A percentile compares a stretch with the other conserved stretches of the same genome.
phyloP scores from a whole-genome alignment of 2,888 invertebrate genomes.

The Lissocephala sabroskyi region DNA sequence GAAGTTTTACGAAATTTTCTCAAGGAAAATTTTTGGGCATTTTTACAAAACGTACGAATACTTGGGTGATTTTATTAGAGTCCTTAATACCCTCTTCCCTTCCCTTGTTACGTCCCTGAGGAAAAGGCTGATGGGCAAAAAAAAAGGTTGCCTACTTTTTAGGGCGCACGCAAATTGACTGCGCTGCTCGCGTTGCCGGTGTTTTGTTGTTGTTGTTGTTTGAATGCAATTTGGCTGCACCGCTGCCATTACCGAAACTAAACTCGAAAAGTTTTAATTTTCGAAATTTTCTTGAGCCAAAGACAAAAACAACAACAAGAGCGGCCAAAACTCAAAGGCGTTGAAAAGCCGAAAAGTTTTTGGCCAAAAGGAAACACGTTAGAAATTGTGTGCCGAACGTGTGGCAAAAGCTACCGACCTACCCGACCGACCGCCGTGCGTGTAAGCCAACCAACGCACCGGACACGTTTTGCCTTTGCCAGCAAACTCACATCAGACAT shows the following conservation, averaged over 20 bases:
- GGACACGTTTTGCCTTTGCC: neutral
- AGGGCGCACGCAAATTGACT: constrained; percentile 25
- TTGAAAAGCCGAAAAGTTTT: constrained; percentile 32
- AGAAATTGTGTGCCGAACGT: neutral
- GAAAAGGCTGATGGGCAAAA: neutral
- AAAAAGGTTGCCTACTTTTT: constrained; percentile 7
- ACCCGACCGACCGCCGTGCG: neutral
- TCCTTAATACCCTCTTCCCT: too few relatives aligned
- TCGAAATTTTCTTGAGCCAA: constrained; percentile 29
- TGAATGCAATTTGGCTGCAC: neutral
- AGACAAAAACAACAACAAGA: neutral
- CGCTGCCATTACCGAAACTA: constrained; percentile 19
- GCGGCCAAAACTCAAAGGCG: constrained; percentile 21
- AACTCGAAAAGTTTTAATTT: constrained; percentile 33
- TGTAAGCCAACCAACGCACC: constrained; percentile 1
- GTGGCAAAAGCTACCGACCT: neutral
- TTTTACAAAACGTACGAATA: constrained; percentile 59
- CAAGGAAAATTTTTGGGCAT: constrained; percentile 51
- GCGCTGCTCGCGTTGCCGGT: constrained; percentile 7
- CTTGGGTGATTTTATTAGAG: constrained; percentile 53
- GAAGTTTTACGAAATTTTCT: constrained; percentile 45
- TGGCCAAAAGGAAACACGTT: neutral
- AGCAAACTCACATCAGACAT: neutral
- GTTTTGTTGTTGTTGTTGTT: neutral
- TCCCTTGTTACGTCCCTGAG: too few relatives aligned